These are phyloP conservation scores for Drosophila tanythrix DNA, from an alignment of 2,888 invertebrate genomes.

Conservation along the genomic window DNA sequence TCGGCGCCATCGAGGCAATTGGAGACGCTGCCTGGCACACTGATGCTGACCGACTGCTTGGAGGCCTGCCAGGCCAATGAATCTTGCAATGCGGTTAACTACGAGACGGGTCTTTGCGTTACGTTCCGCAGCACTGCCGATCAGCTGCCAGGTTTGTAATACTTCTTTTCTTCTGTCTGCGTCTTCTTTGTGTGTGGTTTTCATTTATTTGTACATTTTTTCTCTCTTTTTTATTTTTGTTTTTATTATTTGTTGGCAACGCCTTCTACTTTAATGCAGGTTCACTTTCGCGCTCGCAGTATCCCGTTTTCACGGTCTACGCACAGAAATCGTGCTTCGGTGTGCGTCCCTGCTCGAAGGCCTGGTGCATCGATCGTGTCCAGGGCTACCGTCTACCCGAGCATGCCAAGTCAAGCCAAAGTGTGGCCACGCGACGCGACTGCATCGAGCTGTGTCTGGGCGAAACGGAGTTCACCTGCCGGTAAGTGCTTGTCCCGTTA, in stretches of 20 bases:
- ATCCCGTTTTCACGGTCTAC: slow-evolving; percentile 98
- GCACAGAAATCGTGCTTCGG: slow-evolving; percentile 97
- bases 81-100: slow-evolving; percentile 96
- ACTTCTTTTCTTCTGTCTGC: not conserved
- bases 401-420: slow-evolving; percentile 91
- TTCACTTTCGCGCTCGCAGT: slow-evolving; percentile 95
- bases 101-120: slow-evolving; percentile 97
- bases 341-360: slow-evolving; percentile 94
- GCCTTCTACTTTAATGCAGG: slow-evolving; percentile 86
- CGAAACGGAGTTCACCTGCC: slow-evolving; percentile 96
- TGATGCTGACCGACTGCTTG: slow-evolving; percentile 97
- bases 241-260: slow-evolving; percentile 21
- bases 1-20: slow-evolving; percentile 95
- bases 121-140: slow-evolving; percentile 93
- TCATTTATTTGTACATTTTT: not conserved
- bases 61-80: slow-evolving; percentile 96
- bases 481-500: slow-evolving; percentile 87
- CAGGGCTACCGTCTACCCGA: slow-evolving; percentile 94
- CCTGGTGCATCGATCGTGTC: slow-evolving; percentile 97
- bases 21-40: slow-evolving; percentile 95
- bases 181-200: slow-evolving; percentile 29
- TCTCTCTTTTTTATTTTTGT: not conserved
- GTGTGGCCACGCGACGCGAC: slow-evolving; percentile 92
- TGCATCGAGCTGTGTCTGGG: slow-evolving; percentile 96
- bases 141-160: slow-evolving; percentile 90